A percentile compares a stretch with the other conserved stretches of the same genome.
These are phyloP conservation scores for Zosterops hypoxanthus DNA, from an alignment of 2,113 vertebrate species.

Conservation along the genomic window DNA sequence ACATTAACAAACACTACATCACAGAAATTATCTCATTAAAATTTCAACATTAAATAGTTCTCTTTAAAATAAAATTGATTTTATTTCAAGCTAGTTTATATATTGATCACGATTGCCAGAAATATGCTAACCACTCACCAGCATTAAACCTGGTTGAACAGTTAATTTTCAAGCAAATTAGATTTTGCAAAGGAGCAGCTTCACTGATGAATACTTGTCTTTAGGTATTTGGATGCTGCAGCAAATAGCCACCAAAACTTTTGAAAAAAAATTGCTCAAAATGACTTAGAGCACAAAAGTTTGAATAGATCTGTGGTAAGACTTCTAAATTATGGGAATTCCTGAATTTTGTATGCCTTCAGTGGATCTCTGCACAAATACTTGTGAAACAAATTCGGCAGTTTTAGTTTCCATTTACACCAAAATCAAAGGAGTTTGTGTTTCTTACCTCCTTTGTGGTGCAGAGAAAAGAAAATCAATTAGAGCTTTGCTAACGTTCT, in stretches of 20 bases:
- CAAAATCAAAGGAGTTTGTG: neutral
- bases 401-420: neutral
- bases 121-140: neutral
- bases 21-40: constrained; percentile 41
- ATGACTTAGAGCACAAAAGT: neutral
- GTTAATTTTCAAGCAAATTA: constrained; percentile 1
- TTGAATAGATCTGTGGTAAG: neutral
- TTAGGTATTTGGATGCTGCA: neutral
- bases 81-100: constrained; percentile 25
- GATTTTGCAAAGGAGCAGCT: constrained; percentile 4
- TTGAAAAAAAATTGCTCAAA: neutral
- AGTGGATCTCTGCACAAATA: neutral
- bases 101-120: neutral
- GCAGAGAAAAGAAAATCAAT: neutral
- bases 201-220: neutral
- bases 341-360: neutral
- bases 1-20: constrained; percentile 28
- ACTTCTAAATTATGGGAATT: neutral
- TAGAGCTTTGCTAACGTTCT: neutral
- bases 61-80: constrained; percentile 58
- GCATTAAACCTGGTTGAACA: neutral
- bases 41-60: constrained; percentile 44
- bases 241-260: neutral
- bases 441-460: neutral
- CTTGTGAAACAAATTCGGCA: neutral